phyloP scores from a whole-genome alignment of 2,797 vertebrate genomes.

The Acanthurus leucopareius region DNA sequence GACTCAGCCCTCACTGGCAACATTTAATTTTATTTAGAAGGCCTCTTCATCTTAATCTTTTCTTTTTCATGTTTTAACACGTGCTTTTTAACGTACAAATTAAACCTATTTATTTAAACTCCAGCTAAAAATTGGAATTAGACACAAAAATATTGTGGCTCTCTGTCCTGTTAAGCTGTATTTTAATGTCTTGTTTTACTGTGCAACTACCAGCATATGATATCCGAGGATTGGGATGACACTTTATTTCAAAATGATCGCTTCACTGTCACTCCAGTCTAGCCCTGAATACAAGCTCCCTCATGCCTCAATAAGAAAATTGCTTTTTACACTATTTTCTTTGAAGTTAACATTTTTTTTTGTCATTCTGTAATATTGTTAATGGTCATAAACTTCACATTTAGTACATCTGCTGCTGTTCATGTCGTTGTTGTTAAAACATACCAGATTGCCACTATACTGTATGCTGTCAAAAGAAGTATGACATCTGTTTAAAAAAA shows the following conservation, averaged over 20 bases:
- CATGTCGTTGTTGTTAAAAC: constrained; percentile 21
- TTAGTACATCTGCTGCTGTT: constrained; percentile 14
- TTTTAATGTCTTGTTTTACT: constrained; percentile 59
- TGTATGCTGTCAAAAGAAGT: constrained; percentile 54
- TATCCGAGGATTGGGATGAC: background rate
- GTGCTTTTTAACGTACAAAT: constrained; percentile 62
- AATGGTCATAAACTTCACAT: constrained; percentile 7
- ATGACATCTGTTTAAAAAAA: constrained; percentile 40
- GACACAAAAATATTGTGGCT: constrained; percentile 14
- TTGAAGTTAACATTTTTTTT: constrained; percentile 31
- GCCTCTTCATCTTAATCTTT: constrained; percentile 7
- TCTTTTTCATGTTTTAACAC: constrained; percentile 46
- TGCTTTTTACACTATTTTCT: constrained; percentile 55
- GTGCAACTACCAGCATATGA: constrained; percentile 39
- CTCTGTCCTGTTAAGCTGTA: constrained; percentile 39
- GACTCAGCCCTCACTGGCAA: constrained; percentile 97
- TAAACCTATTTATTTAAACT: constrained; percentile 74
- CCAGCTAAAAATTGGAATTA: constrained; percentile 35
- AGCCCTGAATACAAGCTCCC: constrained; percentile 27
- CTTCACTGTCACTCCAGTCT: constrained; percentile 16
- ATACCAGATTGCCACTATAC: constrained; percentile 38
- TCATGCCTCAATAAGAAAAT: constrained; percentile 37
- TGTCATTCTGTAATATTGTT: constrained; percentile 31
- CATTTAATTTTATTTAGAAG: constrained; percentile 73
- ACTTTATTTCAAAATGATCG: constrained; percentile 24